Conservation (phyloP, 2,113 vertebrate species). For the Typhlomys cinereus region DNA sequence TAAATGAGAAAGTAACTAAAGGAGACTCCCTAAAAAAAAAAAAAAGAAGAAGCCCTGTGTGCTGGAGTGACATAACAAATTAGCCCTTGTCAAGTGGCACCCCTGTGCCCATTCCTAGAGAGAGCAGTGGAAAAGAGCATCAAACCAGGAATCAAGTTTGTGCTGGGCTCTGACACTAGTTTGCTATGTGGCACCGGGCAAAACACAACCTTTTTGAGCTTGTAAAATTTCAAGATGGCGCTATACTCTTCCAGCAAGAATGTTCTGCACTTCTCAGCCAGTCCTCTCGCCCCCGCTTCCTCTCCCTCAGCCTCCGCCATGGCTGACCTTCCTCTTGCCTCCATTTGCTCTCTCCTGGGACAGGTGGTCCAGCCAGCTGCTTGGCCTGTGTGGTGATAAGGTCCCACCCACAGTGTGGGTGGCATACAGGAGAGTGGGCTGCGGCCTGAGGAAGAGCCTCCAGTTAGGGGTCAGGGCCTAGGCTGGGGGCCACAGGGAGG, state of each 20-base stretch:
- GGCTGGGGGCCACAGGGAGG: not conserved
- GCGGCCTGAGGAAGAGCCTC: slow-evolving; percentile 38
- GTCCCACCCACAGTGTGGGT: slow-evolving; percentile 68
- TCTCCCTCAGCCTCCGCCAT: slow-evolving; percentile 50
- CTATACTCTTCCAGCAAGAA: slow-evolving; percentile 7
- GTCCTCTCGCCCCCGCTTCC: slow-evolving; percentile 39
- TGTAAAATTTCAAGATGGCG: slow-evolving; percentile 3
- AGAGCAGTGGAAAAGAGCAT: not conserved
- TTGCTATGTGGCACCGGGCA: slow-evolving; percentile 16
- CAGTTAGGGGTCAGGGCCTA: slow-evolving; percentile 24
- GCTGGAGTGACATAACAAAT: no score
- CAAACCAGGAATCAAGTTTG: not conserved
- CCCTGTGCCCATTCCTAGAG: not conserved
- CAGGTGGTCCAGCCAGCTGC: slow-evolving; percentile 79
- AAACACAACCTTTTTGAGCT: not conserved
- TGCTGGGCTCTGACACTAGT: not conserved
- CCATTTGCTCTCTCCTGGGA: slow-evolving; percentile 72
- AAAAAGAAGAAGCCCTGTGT: no score
- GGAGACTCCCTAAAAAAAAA: not conserved
- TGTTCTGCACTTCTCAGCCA: slow-evolving; percentile 47
- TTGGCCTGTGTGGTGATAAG: slow-evolving; percentile 36
- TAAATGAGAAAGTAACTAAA: not conserved
- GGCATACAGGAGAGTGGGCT: slow-evolving; percentile 9
- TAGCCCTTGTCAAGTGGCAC: not conserved
- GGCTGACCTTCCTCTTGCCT: slow-evolving; percentile 62